Percentiles rank a stretch among this genome's conserved stretches.
phyloP scores from a whole-genome alignment of 2,888 invertebrate genomes.

The Xestia c-nigrum region DNA sequence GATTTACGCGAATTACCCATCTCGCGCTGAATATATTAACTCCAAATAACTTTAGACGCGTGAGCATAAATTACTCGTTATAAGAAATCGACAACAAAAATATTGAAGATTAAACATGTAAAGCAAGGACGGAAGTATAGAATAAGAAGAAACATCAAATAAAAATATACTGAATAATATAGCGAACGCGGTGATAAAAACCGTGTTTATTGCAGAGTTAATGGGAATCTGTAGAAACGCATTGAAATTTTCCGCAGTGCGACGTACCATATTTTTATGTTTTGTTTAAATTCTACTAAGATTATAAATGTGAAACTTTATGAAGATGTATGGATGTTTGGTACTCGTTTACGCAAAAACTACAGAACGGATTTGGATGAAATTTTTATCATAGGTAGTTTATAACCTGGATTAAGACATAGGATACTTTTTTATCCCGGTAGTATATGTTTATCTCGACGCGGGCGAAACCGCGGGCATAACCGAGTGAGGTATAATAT shows the following conservation, averaged over 20 bases:
- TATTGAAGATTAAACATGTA: constrained; percentile 9
- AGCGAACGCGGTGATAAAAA: constrained; percentile 34
- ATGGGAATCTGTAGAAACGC: constrained; percentile 46
- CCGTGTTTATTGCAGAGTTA: constrained; percentile 36
- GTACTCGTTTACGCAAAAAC: no score
- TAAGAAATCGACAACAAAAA: constrained; percentile 17
- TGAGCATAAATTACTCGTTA: constrained; percentile 20
- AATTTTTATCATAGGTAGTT: no score
- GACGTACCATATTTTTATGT: constrained; percentile 59
- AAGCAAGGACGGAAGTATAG: constrained; percentile 2
- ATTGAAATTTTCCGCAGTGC: constrained; percentile 75
- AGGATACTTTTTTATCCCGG: no score
- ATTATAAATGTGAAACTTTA: no score
- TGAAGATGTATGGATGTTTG: no score
- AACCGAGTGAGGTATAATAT: no score
- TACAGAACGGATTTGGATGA: no score
- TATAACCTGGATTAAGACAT: no score
- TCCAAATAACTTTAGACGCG: constrained; percentile 28
- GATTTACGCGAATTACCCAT: constrained; percentile 37
- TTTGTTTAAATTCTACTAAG: no score
- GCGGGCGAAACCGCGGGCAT: no score
- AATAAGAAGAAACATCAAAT: constrained; percentile 2
- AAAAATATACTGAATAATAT: constrained; percentile 19
- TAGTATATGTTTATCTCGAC: no score
- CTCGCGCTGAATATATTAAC: constrained; percentile 28